A percentile compares a stretch with the other conserved stretches of the same genome.
These are phyloP conservation scores for Hipparchia semele DNA, from an alignment of 2,888 invertebrate genomes.

Conservation along the genomic window DNA sequence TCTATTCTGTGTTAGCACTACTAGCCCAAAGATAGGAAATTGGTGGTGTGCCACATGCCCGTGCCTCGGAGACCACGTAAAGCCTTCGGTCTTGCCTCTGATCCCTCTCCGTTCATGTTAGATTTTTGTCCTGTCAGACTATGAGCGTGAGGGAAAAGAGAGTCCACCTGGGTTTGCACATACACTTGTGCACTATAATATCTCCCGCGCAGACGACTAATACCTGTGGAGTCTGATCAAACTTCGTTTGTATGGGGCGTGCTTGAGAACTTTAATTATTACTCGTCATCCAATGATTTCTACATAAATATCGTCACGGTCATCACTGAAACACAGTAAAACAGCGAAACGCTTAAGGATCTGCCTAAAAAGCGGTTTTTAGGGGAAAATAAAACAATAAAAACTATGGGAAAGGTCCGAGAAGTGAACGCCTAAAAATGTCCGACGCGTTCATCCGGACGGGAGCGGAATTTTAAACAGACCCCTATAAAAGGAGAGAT, in stretches of 20 bases:
- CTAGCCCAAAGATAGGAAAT: too few species aligned
- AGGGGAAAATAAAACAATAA: conserved; percentile 7
- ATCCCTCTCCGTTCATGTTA: too few species aligned
- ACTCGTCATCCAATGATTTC: background rate
- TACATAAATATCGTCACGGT: background rate
- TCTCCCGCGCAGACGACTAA: too few species aligned
- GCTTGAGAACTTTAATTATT: background rate
- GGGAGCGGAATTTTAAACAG: conserved; percentile 77
- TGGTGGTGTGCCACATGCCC: too few species aligned
- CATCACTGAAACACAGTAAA: conserved; percentile 1
- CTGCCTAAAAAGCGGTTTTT: conserved; percentile 13
- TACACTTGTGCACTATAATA: too few species aligned
- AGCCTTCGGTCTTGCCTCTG: too few species aligned
- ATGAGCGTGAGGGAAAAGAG: too few species aligned
- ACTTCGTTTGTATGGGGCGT: background rate
- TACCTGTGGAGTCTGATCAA: background rate
- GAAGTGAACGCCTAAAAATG: conserved; percentile 74
- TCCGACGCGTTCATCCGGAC: conserved; percentile 66
- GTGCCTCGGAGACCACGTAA: too few species aligned
- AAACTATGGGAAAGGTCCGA: conserved; percentile 65
- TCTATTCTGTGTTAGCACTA: too few species aligned
- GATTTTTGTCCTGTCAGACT: too few species aligned
- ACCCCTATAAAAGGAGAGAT: conserved; percentile 64
- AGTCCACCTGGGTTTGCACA: too few species aligned
- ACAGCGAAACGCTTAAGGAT: conserved; percentile 11